Evolutionary conservation across 2,113 vertebrate species (phyloP).

Genomic region (Tamias sibiricus): DNA sequence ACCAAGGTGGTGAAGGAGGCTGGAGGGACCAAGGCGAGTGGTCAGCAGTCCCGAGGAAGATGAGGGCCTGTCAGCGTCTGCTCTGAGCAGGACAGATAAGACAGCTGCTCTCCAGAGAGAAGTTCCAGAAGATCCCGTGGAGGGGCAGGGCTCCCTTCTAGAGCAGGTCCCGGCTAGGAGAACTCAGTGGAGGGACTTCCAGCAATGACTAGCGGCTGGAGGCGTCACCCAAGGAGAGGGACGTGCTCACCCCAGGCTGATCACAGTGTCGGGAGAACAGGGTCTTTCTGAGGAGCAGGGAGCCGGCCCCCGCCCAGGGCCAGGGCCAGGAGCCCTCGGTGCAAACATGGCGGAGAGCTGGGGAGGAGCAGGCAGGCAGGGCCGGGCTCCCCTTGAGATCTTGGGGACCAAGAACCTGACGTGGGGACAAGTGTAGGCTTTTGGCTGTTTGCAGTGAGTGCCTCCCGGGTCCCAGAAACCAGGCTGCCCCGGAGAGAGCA

Average conservation of each 20-base stretch:
- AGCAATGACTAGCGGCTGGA: background rate
- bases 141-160: rapidly evolving
- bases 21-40: background rate
- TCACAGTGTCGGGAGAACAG: background rate
- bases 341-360: too few species aligned
- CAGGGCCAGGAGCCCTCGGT: too few species aligned
- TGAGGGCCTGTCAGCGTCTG: rapidly evolving
- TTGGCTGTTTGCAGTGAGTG: background rate
- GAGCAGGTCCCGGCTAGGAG: rapidly evolving
- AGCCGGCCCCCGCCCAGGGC: too few species aligned
- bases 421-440: background rate
- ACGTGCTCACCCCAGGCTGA: background rate
- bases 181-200: background rate
- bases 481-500: background rate
- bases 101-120: background rate
- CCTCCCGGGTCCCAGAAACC: too few species aligned
- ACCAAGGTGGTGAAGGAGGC: background rate
- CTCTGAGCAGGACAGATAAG: background rate
- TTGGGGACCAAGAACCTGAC: background rate
- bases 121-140: background rate
- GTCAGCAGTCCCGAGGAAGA: background rate
- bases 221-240: background rate
- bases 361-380: too few species aligned
- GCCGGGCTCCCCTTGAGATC: background rate
- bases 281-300: background rate